These are phyloP conservation scores for Solenopsis invicta DNA, from an alignment of 1,140 invertebrate species.

Conservation along the genomic window DNA sequence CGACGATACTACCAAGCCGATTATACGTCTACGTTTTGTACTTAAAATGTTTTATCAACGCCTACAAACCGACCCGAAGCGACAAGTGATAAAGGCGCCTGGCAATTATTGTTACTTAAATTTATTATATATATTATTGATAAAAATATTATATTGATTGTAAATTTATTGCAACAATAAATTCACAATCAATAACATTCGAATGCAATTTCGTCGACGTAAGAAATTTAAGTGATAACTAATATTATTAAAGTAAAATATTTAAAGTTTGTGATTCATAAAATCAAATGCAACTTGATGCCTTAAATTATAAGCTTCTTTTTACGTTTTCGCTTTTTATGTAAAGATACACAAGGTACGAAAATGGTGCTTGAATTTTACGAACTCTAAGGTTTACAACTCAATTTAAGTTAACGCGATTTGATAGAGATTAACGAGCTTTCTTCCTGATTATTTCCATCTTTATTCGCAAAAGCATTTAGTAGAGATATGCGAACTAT, in stretches of 20 bases:
- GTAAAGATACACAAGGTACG: conserved; percentile 27
- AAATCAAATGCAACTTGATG: background rate
- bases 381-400: background rate
- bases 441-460: background rate
- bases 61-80: background rate
- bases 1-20: background rate
- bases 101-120: conserved; percentile 29
- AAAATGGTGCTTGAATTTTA: conserved; percentile 1
- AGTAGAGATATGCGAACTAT: too few species aligned
- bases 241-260: background rate
- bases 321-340: conserved; percentile 7
- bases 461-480: conserved; percentile 16
- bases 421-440: background rate
- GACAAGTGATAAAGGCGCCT: background rate
- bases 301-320: background rate
- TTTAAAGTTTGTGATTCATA: background rate
- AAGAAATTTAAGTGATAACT: conserved; percentile 26
- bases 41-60: conserved; percentile 21
- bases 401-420: background rate
- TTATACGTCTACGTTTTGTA: conserved; percentile 53
- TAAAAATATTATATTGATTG: conserved; percentile 16
- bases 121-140: conserved; percentile 10
- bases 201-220: background rate
- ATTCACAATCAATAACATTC: conserved; percentile 7
- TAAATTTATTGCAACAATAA: background rate